Conservation (phyloP, 2,888 invertebrate genomes). For the Cryptophagus acutangulus region DNA sequence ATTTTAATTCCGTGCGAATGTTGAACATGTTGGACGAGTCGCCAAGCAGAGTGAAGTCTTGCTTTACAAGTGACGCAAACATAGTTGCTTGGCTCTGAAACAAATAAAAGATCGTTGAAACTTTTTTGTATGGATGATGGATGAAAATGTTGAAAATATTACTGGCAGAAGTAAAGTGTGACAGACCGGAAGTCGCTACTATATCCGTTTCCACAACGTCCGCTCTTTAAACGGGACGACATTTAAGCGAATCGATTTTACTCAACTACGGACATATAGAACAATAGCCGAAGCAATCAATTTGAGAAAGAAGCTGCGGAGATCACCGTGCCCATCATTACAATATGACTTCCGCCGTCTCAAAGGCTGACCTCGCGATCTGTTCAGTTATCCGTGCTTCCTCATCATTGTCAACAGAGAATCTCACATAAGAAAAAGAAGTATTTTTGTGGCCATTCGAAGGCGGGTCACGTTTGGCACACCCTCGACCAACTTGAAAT, state of each 20-base stretch:
- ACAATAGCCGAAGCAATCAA: conserved; percentile 39
- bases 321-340: conserved; percentile 40
- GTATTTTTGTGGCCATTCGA: conserved; percentile 14
- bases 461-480: conserved; percentile 45
- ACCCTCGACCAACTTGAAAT: conserved; percentile 43
- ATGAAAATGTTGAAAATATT: conserved; percentile 1
- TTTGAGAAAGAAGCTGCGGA: conserved; percentile 35
- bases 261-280: conserved; percentile 40
- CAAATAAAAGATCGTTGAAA: conserved; percentile 31
- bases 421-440: conserved; percentile 5
- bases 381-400: conserved; percentile 47
- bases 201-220: conserved; percentile 40
- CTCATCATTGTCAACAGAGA: conserved; percentile 35
- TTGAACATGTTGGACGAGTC: conserved; percentile 90
- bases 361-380: conserved; percentile 40
- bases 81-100: conserved; percentile 90
- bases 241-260: conserved; percentile 41
- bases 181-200: conserved; percentile 38
- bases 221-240: conserved; percentile 33
- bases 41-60: conserved; percentile 90
- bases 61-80: conserved; percentile 93
- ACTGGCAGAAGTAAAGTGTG: not conserved
- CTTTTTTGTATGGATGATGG: not conserved
- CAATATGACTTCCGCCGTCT: conserved; percentile 42
- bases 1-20: conserved; percentile 91